Evolutionary conservation across 92 coral and sea anemone genomes (phyloP).

Genomic region (Muricea muricata): DNA sequence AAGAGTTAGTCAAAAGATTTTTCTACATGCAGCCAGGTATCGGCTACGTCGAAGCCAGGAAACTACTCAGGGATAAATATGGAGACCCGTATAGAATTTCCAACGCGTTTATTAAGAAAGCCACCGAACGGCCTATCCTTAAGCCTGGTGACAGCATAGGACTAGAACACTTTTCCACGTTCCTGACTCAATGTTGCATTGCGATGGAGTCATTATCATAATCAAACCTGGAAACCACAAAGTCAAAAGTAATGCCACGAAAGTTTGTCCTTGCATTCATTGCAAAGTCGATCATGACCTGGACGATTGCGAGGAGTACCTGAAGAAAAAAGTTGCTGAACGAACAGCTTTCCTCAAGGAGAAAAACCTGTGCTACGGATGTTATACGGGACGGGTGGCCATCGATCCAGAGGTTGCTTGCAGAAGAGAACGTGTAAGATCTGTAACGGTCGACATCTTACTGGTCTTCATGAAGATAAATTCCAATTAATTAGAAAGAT

Average conservation of each 20-base stretch:
- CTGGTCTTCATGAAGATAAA: background rate
- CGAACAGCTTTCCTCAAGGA: conserved; percentile 24
- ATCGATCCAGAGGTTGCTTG: conserved; percentile 41
- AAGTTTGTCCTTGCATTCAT: background rate
- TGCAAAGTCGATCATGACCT: conserved; percentile 37
- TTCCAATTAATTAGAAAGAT: background rate
- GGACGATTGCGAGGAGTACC: conserved; percentile 36
- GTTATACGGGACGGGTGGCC: conserved; percentile 37
- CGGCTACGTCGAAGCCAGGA: background rate
- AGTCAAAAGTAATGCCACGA: conserved; percentile 17
- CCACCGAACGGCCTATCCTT: conserved; percentile 47
- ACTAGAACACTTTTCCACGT: conserved; percentile 45
- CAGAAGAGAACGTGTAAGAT: conserved; percentile 44
- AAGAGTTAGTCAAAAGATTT: conserved; percentile 12
- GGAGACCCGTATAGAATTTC: conserved; percentile 50
- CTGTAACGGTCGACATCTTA: background rate
- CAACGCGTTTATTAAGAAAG: conserved; percentile 49
- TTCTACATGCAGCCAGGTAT: background rate
- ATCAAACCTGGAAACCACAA: background rate
- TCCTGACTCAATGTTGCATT: conserved; percentile 57
- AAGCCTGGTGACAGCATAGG: conserved; percentile 27
- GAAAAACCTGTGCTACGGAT: conserved; percentile 38
- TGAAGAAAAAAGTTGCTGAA: conserved; percentile 1
- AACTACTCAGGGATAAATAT: background rate
- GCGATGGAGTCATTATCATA: conserved; percentile 55